phyloP scores from a whole-genome alignment of 2,888 invertebrate species.

The Colostygia pectinataria region DNA sequence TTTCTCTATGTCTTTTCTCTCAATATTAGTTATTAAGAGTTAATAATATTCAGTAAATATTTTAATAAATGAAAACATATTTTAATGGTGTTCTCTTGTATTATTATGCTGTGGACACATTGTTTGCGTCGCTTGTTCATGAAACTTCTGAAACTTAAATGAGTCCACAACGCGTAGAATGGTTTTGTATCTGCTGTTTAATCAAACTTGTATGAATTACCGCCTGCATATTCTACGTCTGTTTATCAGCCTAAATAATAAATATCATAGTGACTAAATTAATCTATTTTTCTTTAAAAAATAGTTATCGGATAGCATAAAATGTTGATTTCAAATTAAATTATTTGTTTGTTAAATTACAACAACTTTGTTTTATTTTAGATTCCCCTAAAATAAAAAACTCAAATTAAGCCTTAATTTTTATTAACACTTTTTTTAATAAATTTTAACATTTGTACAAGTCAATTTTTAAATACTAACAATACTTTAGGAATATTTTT shows the following conservation, averaged over 20 bases:
- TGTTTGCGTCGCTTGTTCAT: conserved; percentile 1
- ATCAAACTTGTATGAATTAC: conserved; percentile 62
- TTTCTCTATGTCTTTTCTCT: conserved; percentile 78
- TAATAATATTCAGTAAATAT: conserved; percentile 46
- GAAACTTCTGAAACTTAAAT: not conserved
- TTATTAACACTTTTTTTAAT: conserved; percentile 25
- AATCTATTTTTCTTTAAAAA: conserved; percentile 73
- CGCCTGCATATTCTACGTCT: conserved; percentile 68
- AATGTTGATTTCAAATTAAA: conserved; percentile 78
- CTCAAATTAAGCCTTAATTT: conserved; percentile 1
- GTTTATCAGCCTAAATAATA: conserved; percentile 67
- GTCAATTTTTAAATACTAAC: not conserved
- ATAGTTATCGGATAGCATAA: conserved; percentile 65
- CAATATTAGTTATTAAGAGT: conserved; percentile 72
- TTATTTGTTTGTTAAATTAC: conserved; percentile 77
- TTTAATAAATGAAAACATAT: conserved; percentile 47
- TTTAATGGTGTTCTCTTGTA: conserved; percentile 55
- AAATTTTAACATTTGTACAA: conserved; percentile 17
- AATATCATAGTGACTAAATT: conserved; percentile 54
- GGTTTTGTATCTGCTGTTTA: conserved; percentile 59
- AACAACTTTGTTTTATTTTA: conserved; percentile 53
- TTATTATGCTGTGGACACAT: conserved; percentile 37
- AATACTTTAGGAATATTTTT: not conserved
- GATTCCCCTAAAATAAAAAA: not conserved
- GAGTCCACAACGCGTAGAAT: conserved; percentile 46